phyloP scores from a whole-genome alignment of 2,797 vertebrate species.

The Mus caroli region DNA sequence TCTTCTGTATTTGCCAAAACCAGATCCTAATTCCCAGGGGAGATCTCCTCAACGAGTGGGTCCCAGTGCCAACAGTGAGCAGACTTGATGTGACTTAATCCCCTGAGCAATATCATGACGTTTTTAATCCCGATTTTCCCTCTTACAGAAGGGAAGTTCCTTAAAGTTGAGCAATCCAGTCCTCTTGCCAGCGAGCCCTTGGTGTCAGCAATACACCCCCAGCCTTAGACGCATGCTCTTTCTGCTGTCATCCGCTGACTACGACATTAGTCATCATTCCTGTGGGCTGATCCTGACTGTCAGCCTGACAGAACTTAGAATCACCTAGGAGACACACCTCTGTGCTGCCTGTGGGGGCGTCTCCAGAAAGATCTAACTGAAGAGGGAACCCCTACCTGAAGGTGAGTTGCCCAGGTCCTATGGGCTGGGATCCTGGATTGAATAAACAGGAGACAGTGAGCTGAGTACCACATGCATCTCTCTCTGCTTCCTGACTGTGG shows the following conservation, averaged over 20 bases:
- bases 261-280: accelerated
- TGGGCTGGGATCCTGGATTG: neutral
- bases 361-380: neutral
- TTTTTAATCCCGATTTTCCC: conserved; percentile 5
- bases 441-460: neutral
- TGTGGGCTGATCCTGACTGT: neutral
- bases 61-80: neutral
- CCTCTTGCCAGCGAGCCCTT: neutral
- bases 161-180: neutral
- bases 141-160: neutral
- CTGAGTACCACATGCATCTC: neutral
- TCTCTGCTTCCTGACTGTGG: neutral
- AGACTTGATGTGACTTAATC: neutral
- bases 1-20: conserved; percentile 20
- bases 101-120: neutral
- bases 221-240: neutral
- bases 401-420: neutral
- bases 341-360: neutral
- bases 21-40: neutral
- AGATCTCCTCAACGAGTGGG: neutral
- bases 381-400: neutral
- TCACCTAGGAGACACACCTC: neutral
- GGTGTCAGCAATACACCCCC: neutral
- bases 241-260: neutral
- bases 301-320: neutral